Base-by-base conservation (phyloP, 1,140 invertebrate genomes). In the Megathymus violae region DNA sequence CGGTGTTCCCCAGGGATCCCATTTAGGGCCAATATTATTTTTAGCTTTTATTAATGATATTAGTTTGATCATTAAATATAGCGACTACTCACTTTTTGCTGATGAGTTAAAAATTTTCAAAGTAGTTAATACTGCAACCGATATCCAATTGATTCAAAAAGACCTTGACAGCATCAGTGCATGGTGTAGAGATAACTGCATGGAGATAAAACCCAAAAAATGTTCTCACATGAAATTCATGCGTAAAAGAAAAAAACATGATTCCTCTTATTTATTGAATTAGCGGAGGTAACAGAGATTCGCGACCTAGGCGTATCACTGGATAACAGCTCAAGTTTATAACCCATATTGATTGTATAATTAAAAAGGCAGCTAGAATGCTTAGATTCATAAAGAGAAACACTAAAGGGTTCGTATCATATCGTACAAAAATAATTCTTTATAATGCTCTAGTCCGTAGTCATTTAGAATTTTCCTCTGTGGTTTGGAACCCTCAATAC, bases 11-110 rank as follows among this genome's bases (percentile, higher is more conserved):
- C 78, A 85, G 60, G 80, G 80, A 31, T 80, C 69, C 10, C 70
- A 76, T 51, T 47, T 85, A n/a, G 76, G 74, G 1, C 78, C 79
- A 0, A 51, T 82, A 14, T 51, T 83, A n/a, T 83, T 85, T 54
- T 22, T 62, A 25, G 52, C 76, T 14, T 82, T 71, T 16, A 72
- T 82, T 11, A 82, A 84, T 63, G 82, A 79, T 11, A 64, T 75
- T 7, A 40, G 22, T 14, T 14, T 13, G 3, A n/a, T 43, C 1
- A 59, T 67, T 9, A 56, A 61, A 48, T 36, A 71, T 38, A 65
- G 50, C 15, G 54, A 59, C 17, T 44, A 34, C 15, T 71, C 44
- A 14, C 27, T 74, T 7, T 74, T 61, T 34, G 71, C 67, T 43
- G 71, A 70, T 11, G 64, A 70, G 16, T 47, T 74, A 34, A 74